Evolutionary conservation across 2,888 invertebrate species (phyloP).

Genomic region (Notodonta ziczac): DNA sequence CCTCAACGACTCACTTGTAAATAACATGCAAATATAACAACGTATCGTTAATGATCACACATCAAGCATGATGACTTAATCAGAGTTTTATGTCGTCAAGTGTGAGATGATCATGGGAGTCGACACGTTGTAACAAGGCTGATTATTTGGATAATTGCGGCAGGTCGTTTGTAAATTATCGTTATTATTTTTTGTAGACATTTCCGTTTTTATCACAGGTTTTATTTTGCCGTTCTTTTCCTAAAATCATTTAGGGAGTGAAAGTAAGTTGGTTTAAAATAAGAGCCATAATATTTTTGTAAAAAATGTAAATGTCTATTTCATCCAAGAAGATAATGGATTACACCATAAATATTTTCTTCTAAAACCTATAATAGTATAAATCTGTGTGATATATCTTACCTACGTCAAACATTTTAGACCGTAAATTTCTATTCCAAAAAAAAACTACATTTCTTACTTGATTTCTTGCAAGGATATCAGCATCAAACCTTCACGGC

Average conservation of each 20-base stretch:
- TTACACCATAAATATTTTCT: no score
- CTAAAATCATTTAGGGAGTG: not conserved
- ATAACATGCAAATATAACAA: constrained; percentile 23
- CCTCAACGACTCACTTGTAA: constrained; percentile 5
- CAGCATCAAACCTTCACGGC: constrained; percentile 8
- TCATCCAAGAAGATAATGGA: no score
- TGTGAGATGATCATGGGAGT: not conserved
- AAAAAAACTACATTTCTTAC: no score
- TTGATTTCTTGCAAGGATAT: not conserved
- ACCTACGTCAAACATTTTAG: no score
- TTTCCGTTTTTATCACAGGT: no score
- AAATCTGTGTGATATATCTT: no score
- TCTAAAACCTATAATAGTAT: no score
- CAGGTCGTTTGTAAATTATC: not conserved
- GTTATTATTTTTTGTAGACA: no score
- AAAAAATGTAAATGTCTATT: no score
- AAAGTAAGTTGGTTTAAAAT: no score
- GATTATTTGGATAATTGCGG: not conserved
- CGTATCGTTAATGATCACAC: constrained; percentile 47
- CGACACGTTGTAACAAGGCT: not conserved
- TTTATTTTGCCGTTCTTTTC: not conserved
- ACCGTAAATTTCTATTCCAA: no score
- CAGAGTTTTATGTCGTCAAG: constrained; percentile 44
- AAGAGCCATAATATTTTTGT: no score
- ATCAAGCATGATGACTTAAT: constrained; percentile 67